These are phyloP conservation scores for Iselma pallidipennis DNA, from an alignment of 2,888 invertebrate species.

Conservation along the genomic window DNA sequence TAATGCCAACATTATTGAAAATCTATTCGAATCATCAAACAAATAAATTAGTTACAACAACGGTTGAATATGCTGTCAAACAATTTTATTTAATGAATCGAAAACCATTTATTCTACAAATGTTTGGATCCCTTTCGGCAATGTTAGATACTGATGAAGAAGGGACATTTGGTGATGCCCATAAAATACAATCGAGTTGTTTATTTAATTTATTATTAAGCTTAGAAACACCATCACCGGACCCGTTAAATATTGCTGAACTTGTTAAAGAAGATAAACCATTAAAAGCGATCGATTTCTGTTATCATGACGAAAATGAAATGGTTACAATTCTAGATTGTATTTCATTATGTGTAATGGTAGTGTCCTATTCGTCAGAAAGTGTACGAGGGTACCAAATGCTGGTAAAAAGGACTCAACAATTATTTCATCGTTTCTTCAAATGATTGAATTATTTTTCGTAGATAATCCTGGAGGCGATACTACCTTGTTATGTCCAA, in stretches of 20 bases:
- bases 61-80: slow-evolving; percentile 97
- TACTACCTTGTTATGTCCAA: slow-evolving; percentile 92
- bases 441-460: slow-evolving; percentile 28
- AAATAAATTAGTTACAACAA: slow-evolving; percentile 91
- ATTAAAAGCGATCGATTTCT: slow-evolving; percentile 94
- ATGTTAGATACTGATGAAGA: slow-evolving; percentile 91
- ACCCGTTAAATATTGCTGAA: slow-evolving; percentile 91
- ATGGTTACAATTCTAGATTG: slow-evolving; percentile 96
- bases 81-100: slow-evolving; percentile 98
- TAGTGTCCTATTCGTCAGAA: slow-evolving; percentile 97
- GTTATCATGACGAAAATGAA: slow-evolving; percentile 97
- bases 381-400: slow-evolving; percentile 90
- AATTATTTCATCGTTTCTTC: not conserved
- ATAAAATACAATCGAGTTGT: slow-evolving; percentile 90
- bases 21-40: slow-evolving; percentile 98
- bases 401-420: slow-evolving; percentile 65
- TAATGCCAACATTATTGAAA: slow-evolving; percentile 96
- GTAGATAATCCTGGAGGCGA: slow-evolving; percentile 93
- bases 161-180: slow-evolving; percentile 87
- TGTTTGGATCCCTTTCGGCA: slow-evolving; percentile 98
- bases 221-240: slow-evolving; percentile 91
- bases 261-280: slow-evolving; percentile 90
- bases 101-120: slow-evolving; percentile 97
- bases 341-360: slow-evolving; percentile 98
- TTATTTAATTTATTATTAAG: slow-evolving; percentile 90